phyloP scores from a whole-genome alignment of 2,797 vertebrate species.

The Notamacropus eugenii region DNA sequence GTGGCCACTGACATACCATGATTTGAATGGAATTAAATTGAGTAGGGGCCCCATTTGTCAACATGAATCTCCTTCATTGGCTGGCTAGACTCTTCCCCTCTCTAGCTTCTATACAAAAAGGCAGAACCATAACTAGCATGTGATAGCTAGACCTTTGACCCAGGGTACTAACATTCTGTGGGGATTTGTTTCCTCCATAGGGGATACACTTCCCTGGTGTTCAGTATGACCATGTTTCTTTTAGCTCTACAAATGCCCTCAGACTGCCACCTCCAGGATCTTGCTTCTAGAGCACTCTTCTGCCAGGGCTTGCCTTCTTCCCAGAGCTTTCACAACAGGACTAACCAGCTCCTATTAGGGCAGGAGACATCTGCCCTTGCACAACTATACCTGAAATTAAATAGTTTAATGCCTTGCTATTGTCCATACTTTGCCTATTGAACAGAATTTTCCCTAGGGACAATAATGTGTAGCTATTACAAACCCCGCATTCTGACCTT shows the following conservation, averaged over 20 bases:
- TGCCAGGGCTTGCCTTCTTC: background rate
- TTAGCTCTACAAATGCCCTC: background rate
- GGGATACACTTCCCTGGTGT: background rate
- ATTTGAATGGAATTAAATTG: background rate
- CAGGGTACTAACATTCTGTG: background rate
- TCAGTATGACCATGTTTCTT: background rate
- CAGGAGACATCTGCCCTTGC: background rate
- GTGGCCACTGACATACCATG: background rate
- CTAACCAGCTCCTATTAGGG: background rate
- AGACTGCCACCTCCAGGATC: background rate
- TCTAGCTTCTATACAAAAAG: background rate
- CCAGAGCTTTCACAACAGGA: background rate
- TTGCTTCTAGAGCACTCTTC: background rate
- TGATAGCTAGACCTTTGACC: background rate
- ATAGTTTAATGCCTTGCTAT: background rate
- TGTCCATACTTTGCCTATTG: background rate
- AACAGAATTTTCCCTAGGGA: background rate
- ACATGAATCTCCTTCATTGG: background rate
- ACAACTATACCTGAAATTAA: background rate
- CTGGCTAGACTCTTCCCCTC: background rate
- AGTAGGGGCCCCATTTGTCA: background rate
- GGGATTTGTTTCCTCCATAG: background rate
- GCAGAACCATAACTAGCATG: background rate
- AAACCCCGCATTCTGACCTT: background rate
- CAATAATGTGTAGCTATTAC: background rate